phyloP scores from a whole-genome alignment of 2,888 invertebrate species.

The Ennomos quercinarius region DNA sequence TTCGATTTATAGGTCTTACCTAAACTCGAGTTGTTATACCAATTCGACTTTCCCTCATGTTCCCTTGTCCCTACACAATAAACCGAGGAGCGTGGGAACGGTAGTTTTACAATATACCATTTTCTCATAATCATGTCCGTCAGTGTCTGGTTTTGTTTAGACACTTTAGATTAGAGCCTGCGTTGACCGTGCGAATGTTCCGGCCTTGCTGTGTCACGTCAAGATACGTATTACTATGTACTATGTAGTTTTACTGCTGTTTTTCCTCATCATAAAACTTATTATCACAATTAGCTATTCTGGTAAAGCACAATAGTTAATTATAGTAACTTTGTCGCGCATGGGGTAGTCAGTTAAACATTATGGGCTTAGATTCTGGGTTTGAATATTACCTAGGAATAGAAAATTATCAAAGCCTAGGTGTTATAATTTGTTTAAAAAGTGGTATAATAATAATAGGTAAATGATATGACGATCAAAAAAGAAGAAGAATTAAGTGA shows the following conservation, averaged over 20 bases:
- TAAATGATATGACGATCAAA: too few species aligned
- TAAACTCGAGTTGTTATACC: slow-evolving; percentile 10
- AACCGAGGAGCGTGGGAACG: slow-evolving; percentile 28
- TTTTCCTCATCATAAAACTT: slow-evolving; percentile 49
- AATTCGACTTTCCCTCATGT: slow-evolving; percentile 10
- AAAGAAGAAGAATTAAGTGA: too few species aligned
- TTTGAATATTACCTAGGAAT: too few species aligned
- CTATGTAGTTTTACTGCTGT: slow-evolving; percentile 45
- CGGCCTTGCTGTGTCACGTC: slow-evolving; percentile 67
- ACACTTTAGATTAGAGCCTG: slow-evolving; percentile 5
- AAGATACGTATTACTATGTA: slow-evolving; percentile 51
- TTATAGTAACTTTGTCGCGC: slow-evolving; percentile 5
- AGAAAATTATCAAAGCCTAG: too few species aligned
- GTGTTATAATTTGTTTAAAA: too few species aligned
- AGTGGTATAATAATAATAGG: too few species aligned
- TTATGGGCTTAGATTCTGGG: too few species aligned
- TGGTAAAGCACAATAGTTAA: slow-evolving; percentile 36
- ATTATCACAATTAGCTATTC: slow-evolving; percentile 43
- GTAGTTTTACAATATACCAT: slow-evolving; percentile 2
- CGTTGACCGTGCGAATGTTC: slow-evolving; percentile 68
- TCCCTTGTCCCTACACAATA: slow-evolving; percentile 12
- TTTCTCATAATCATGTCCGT: slow-evolving; percentile 24
- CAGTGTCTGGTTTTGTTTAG: slow-evolving; percentile 24
- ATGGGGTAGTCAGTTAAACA: background rate
- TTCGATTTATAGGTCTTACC: slow-evolving; percentile 16